These are phyloP conservation scores for Cricetomys ansorgei DNA, from an alignment of 2,113 vertebrate genomes.

Conservation along the genomic window DNA sequence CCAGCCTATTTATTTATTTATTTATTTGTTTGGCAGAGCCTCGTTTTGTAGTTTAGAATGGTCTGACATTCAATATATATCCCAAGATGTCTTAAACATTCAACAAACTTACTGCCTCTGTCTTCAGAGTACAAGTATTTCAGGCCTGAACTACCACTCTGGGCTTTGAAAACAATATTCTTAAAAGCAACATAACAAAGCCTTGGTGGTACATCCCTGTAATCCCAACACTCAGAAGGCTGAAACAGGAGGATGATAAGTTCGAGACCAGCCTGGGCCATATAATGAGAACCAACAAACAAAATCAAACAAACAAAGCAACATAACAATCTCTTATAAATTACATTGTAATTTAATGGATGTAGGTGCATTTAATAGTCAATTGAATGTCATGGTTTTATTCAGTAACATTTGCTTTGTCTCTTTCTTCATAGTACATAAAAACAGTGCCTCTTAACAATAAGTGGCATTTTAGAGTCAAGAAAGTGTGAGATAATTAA, in stretches of 20 bases:
- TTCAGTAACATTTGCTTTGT: slow-evolving; percentile 10
- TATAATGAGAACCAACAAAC: background rate
- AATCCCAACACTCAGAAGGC: background rate
- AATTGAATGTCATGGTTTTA: background rate
- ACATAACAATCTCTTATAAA: background rate
- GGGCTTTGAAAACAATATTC: background rate
- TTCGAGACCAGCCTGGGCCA: background rate
- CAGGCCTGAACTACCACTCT: background rate
- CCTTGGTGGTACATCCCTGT: no score
- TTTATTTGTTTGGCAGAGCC: no score
- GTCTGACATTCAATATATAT: background rate
- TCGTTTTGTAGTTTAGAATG: background rate
- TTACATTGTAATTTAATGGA: slow-evolving; percentile 15
- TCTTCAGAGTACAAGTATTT: background rate
- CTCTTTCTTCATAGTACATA: background rate
- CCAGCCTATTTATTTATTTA: background rate
- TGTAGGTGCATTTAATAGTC: slow-evolving; percentile 22
- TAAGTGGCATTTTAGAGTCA: background rate
- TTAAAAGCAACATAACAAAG: background rate
- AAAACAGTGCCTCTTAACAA: slow-evolving; percentile 1
- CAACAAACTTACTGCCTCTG: background rate
- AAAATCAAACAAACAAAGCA: background rate
- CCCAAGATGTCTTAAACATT: background rate
- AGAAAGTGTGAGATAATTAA: slow-evolving; percentile 54
- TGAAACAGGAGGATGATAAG: no score